Conservation (phyloP, 2,888 invertebrate genomes). For the Ophion costatus region DNA sequence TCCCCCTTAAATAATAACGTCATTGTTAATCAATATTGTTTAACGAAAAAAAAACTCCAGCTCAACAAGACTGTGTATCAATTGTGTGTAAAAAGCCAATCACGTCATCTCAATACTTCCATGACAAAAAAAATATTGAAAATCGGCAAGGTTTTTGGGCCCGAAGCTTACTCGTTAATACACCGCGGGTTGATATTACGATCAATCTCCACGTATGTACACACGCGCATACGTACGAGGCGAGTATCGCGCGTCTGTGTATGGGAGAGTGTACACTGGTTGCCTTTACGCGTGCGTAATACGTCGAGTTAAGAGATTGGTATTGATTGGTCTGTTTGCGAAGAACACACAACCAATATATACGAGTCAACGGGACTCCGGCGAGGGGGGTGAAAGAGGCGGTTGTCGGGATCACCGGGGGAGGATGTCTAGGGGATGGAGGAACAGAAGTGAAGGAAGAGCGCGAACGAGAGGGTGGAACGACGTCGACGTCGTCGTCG, state of each 20-base stretch:
- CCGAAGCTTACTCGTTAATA: slow-evolving; percentile 9
- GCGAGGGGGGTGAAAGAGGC: slow-evolving; percentile 58
- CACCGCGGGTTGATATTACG: slow-evolving; percentile 15
- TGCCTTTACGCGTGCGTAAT: slow-evolving; percentile 71
- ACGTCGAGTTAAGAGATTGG: slow-evolving; percentile 80
- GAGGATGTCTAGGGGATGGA: slow-evolving; percentile 28
- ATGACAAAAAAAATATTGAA: neutral
- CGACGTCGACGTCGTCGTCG: slow-evolving; percentile 68
- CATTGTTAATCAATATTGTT: neutral
- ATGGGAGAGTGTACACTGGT: slow-evolving; percentile 49
- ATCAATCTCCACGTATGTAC: slow-evolving; percentile 39
- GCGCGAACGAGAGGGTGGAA: slow-evolving; percentile 67
- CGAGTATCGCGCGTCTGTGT: slow-evolving; percentile 1
- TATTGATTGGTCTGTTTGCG: slow-evolving; percentile 83
- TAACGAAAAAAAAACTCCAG: neutral
- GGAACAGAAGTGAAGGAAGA: slow-evolving; percentile 39
- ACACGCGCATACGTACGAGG: neutral
- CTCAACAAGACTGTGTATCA: neutral
- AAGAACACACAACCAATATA: slow-evolving; percentile 81
- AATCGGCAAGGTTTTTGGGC: neutral
- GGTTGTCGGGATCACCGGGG: slow-evolving; percentile 55
- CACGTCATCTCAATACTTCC: neutral
- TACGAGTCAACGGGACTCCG: slow-evolving; percentile 64
- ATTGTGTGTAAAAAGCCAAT: neutral
- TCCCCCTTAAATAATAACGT: neutral